phyloP scores from a whole-genome alignment of 2,888 invertebrate genomes.

The Drosophila nr. perissopoda region DNA sequence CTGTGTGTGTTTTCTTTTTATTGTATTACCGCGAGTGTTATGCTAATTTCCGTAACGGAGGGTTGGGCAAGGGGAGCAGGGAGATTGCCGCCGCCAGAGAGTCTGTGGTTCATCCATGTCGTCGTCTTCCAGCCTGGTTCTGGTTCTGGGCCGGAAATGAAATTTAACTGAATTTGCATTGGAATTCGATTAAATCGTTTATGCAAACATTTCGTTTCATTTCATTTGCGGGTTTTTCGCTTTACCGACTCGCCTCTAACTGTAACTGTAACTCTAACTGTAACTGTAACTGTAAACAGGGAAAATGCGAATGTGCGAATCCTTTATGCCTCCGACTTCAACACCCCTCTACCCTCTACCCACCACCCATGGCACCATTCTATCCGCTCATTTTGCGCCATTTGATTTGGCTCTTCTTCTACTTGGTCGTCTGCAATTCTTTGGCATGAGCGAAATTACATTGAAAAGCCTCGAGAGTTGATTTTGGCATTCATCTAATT shows the following conservation, averaged over 20 bases:
- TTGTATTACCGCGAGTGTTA: conserved; percentile 82
- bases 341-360: not conserved
- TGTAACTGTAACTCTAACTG: conserved; percentile 31
- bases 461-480: conserved; percentile 71
- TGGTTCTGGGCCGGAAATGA: conserved; percentile 77
- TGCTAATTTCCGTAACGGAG: conserved; percentile 79
- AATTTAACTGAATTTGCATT: conserved; percentile 84
- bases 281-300: conserved; percentile 47
- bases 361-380: not conserved
- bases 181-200: conserved; percentile 85
- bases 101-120: conserved; percentile 39
- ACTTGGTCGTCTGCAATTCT: conserved; percentile 5
- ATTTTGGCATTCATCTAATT: conserved; percentile 74
- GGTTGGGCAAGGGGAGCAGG: conserved; percentile 28
- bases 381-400: conserved; percentile 40
- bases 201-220: conserved; percentile 83
- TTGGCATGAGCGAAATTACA: conserved; percentile 51
- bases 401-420: conserved; percentile 31
- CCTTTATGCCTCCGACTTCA: conserved; percentile 57
- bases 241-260: conserved; percentile 44
- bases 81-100: conserved; percentile 21
- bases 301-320: conserved; percentile 64
- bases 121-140: conserved; percentile 20
- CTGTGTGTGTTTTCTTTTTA: conserved; percentile 67
- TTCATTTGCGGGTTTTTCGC: conserved; percentile 77